A percentile compares a stretch with the other conserved stretches of the same genome.
These are phyloP conservation scores for Plemyria rubiginata DNA, from an alignment of 2,888 invertebrate genomes.

Conservation along the genomic window DNA sequence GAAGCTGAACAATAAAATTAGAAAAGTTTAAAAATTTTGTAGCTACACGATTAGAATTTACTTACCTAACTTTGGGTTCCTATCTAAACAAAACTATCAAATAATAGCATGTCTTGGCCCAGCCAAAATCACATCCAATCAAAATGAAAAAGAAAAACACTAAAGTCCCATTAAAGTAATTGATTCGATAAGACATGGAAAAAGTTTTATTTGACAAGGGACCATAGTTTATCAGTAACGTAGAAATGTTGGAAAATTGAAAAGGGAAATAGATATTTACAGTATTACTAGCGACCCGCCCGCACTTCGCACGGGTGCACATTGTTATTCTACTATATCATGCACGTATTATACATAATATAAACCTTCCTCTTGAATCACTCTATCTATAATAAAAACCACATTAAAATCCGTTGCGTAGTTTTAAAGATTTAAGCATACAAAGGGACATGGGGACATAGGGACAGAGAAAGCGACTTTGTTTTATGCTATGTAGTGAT, in stretches of 20 bases:
- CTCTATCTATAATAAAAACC: no score
- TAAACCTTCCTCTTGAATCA: no score
- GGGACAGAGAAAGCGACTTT: no score
- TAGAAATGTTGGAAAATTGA: constrained; percentile 64
- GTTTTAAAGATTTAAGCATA: no score
- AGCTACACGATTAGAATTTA: not conserved
- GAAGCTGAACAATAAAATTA: constrained; percentile 13
- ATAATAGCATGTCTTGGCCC: not conserved
- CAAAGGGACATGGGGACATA: no score
- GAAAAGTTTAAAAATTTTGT: not conserved
- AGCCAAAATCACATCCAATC: constrained; percentile 23
- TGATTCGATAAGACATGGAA: constrained; percentile 78
- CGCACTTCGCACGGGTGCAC: no score
- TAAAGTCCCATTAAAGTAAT: constrained; percentile 73
- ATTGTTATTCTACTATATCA: no score
- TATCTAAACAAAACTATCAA: constrained; percentile 2
- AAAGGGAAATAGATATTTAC: constrained; percentile 67
- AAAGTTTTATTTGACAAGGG: constrained; percentile 82
- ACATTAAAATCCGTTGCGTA: no score
- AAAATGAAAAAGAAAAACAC: constrained; percentile 48
- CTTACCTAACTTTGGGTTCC: not conserved
- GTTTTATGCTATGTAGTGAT: no score
- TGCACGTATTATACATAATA: no score
- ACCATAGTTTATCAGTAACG: constrained; percentile 70
- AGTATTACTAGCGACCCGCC: no score